Evolutionary conservation across 2,113 vertebrate genomes (phyloP).

Genomic region (Telmatochromis brachygnathus): DNA sequence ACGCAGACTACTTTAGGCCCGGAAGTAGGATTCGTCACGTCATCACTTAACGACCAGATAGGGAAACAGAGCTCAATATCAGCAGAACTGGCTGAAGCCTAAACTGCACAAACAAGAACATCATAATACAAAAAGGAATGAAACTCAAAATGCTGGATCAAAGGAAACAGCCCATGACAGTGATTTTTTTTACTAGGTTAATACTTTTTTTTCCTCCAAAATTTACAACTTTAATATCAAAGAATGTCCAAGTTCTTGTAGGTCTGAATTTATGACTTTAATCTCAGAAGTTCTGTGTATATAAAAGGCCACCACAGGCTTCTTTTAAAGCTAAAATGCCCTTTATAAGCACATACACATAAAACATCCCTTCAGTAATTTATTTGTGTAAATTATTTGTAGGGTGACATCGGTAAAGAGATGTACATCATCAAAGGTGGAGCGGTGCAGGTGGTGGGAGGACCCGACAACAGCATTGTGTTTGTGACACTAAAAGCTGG

Average conservation of each 20-base stretch:
- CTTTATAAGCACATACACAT: background rate
- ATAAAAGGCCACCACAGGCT: background rate
- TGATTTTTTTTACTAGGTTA: background rate
- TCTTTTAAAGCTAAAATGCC: background rate
- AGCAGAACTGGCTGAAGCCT: background rate
- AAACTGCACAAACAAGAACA: background rate
- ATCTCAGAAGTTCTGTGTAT: background rate
- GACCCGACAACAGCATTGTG: constrained; percentile 82
- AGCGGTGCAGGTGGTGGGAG: constrained; percentile 91
- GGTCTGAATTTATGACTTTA: background rate
- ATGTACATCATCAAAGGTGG: constrained; percentile 95
- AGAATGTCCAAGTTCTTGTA: background rate
- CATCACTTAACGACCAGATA: background rate
- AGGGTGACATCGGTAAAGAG: constrained; percentile 96
- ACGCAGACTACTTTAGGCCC: background rate
- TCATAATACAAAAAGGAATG: background rate
- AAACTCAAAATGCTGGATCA: background rate
- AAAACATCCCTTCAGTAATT: background rate
- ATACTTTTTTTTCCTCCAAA: background rate
- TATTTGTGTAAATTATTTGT: background rate
- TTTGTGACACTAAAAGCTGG: constrained; percentile 89
- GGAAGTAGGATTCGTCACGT: background rate
- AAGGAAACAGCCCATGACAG: background rate
- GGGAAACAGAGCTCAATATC: background rate
- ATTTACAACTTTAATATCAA: background rate